Conservation (phyloP, 2,888 invertebrate species). For the Aplocera efformata region DNA sequence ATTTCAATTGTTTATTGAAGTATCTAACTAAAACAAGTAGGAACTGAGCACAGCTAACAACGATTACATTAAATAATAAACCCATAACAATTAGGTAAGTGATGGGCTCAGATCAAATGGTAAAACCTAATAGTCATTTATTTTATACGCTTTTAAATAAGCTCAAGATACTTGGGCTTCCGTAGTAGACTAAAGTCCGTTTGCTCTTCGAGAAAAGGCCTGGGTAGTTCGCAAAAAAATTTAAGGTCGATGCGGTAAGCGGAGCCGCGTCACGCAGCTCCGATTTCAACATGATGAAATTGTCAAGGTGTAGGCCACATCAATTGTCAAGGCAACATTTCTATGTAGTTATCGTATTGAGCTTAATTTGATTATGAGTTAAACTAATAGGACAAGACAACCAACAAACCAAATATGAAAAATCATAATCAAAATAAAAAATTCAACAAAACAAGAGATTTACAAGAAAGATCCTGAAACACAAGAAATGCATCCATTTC, state of each 20-base stretch:
- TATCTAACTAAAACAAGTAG: slow-evolving; percentile 28
- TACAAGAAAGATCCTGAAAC: slow-evolving; percentile 38
- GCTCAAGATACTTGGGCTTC: too few species aligned
- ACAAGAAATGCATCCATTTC: slow-evolving; percentile 37
- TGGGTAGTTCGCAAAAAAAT: too few species aligned
- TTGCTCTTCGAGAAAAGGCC: too few species aligned
- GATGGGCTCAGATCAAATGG: slow-evolving; percentile 3
- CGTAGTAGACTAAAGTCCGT: too few species aligned
- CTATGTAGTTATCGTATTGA: slow-evolving; percentile 1
- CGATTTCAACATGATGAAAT: neutral
- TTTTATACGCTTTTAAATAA: too few species aligned
- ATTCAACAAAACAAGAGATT: slow-evolving; percentile 35
- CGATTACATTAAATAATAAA: slow-evolving; percentile 6
- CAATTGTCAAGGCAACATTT: too few species aligned
- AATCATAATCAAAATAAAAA: slow-evolving; percentile 28
- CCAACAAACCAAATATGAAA: slow-evolving; percentile 24
- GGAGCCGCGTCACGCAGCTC: too few species aligned
- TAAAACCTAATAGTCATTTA: neutral
- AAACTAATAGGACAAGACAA: slow-evolving; percentile 13
- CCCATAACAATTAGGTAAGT: neutral
- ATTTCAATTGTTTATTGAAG: slow-evolving; percentile 12
- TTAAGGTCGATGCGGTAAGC: too few species aligned
- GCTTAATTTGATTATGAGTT: slow-evolving; percentile 3
- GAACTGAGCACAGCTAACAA: slow-evolving; percentile 30
- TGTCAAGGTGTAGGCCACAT: neutral